A percentile compares a stretch with the other conserved stretches of the same genome.
Conservation (phyloP, 1,140 invertebrate species). For the Drosophila aff. region DNA sequence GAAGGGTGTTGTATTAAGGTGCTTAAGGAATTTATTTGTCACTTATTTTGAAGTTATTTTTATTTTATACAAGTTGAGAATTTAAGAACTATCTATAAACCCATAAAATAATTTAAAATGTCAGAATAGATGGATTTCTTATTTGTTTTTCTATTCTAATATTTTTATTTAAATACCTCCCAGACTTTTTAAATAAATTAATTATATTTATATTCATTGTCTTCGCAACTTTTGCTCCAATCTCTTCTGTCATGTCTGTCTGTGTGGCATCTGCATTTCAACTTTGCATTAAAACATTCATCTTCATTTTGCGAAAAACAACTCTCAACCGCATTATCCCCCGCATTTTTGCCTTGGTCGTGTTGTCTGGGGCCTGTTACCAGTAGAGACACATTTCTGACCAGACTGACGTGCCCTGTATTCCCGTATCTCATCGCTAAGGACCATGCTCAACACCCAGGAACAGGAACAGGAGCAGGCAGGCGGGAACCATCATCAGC, state of each 20-base stretch:
- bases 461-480: constrained; percentile 13
- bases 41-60: not conserved
- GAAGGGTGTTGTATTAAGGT: not conserved
- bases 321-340: constrained; percentile 35
- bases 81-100: not conserved
- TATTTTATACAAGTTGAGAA: not conserved
- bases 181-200: not conserved
- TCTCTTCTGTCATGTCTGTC: constrained; percentile 27
- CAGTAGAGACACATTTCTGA: constrained; percentile 42
- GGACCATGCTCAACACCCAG: constrained; percentile 37
- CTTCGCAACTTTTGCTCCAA: constrained; percentile 8
- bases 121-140: not conserved
- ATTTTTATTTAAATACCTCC: not conserved
- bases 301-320: constrained; percentile 60
- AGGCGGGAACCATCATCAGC: constrained; percentile 40
- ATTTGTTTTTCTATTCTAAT: not conserved
- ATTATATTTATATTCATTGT: constrained; percentile 20
- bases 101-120: too few relatives aligned
- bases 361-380: constrained; percentile 36
- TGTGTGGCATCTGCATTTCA: constrained; percentile 42
- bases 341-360: constrained; percentile 8
- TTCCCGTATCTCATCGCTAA: constrained; percentile 37
- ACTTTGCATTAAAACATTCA: constrained; percentile 74
- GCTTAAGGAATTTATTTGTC: not conserved
- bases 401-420: constrained; percentile 34